Percentiles rank a stretch among this genome's conserved stretches.
Conservation (phyloP, 1,140 invertebrate genomes). For the Teleogryllus occipitalis region DNA sequence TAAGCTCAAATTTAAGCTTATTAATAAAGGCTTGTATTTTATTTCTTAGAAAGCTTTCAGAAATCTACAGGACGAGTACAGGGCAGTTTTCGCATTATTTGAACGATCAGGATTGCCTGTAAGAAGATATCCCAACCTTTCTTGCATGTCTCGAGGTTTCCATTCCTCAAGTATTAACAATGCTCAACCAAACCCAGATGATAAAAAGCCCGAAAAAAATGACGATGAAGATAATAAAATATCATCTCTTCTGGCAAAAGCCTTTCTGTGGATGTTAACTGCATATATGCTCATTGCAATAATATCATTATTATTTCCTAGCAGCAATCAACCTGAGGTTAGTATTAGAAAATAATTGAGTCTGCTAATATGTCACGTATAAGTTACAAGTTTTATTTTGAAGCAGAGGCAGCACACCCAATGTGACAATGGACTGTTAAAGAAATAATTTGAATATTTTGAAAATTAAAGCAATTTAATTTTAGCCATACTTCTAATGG, state of each 20-base stretch:
- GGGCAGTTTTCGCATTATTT: not conserved
- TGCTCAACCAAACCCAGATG: conserved; percentile 13
- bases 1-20: not conserved
- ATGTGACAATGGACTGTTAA: too few species aligned
- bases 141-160: not conserved
- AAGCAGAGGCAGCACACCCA: too few species aligned
- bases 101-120: conserved; percentile 16
- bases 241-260: conserved; percentile 59
- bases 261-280: conserved; percentile 63
- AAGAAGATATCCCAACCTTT: not conserved
- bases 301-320: conserved; percentile 59
- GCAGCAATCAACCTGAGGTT: conserved; percentile 64
- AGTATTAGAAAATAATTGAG: conserved; percentile 12
- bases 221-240: conserved; percentile 56
- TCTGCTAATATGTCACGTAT: too few species aligned
- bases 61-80: conserved; percentile 9
- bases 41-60: conserved; percentile 10
- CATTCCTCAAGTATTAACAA: conserved; percentile 2
- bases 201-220: conserved; percentile 32
- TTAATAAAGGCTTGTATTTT: not conserved
- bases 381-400: too few species aligned
- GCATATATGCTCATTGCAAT: conserved; percentile 62
- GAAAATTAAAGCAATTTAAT: too few species aligned
- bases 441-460: too few species aligned
- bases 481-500: too few species aligned